These are phyloP conservation scores for Thripadectes ignobilis DNA, from an alignment of 2,797 vertebrate species.

Conservation along the genomic window DNA sequence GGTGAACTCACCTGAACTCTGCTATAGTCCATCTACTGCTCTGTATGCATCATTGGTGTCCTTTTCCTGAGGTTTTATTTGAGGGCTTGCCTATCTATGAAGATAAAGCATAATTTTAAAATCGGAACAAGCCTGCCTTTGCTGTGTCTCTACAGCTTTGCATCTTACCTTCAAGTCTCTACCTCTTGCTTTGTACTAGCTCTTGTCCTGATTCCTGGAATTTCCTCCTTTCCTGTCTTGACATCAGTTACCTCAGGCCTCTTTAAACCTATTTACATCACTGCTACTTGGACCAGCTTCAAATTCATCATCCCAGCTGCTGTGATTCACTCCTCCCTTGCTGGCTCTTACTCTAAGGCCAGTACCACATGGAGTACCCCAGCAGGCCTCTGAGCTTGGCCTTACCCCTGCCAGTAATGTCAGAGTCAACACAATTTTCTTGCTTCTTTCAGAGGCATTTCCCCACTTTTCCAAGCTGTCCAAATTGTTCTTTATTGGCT, in stretches of 20 bases:
- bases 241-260: neutral
- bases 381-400: neutral
- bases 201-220: neutral
- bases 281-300: neutral
- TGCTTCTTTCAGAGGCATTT: neutral
- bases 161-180: neutral
- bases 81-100: neutral
- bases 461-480: neutral
- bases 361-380: neutral
- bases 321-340: neutral
- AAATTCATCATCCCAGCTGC: neutral
- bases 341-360: neutral
- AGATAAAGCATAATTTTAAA: neutral
- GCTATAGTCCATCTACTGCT: neutral
- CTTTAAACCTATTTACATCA: neutral
- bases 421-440: neutral
- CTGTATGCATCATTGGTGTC: neutral
- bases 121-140: neutral
- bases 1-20: neutral
- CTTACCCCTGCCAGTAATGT: neutral
- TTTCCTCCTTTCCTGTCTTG: neutral
- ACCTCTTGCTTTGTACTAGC: neutral
- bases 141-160: neutral
- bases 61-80: neutral
- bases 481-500: neutral